A percentile compares a stretch with the other conserved stretches of the same genome.
Conservation (phyloP, 1,140 invertebrate species). For the Amyelois transitella region DNA sequence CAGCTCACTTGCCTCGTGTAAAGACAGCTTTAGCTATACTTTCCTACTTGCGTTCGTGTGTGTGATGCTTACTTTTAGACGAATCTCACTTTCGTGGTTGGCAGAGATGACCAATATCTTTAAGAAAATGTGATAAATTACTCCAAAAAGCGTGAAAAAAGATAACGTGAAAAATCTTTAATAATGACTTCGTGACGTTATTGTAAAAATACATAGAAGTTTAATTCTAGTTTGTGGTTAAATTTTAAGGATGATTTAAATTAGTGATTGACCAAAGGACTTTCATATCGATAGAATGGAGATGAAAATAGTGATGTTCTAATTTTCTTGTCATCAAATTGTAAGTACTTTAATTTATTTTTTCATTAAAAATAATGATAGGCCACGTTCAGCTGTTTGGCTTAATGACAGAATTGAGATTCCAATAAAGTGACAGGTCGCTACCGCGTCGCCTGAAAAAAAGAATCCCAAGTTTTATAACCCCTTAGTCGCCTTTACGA, state of each 20-base stretch:
- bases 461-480: too few relatives aligned
- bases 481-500: too few relatives aligned
- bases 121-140: neutral
- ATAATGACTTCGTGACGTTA: neutral
- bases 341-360: neutral
- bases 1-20: neutral
- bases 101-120: neutral
- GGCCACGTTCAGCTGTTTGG: too few relatives aligned
- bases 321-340: neutral
- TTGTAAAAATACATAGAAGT: too few relatives aligned
- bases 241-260: neutral
- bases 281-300: neutral
- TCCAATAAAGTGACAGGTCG: too few relatives aligned
- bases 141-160: neutral
- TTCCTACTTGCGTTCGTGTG: neutral
- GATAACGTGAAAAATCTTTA: neutral
- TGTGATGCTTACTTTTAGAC: neutral
- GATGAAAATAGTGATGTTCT: neutral
- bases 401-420: too few relatives aligned
- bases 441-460: too few relatives aligned
- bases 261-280: neutral
- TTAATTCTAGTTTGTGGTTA: too few relatives aligned
- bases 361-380: too few relatives aligned
- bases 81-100: neutral
- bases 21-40: neutral